Conservation (phyloP, 2,888 invertebrate genomes). For the Anoplius nigerrimus region DNA sequence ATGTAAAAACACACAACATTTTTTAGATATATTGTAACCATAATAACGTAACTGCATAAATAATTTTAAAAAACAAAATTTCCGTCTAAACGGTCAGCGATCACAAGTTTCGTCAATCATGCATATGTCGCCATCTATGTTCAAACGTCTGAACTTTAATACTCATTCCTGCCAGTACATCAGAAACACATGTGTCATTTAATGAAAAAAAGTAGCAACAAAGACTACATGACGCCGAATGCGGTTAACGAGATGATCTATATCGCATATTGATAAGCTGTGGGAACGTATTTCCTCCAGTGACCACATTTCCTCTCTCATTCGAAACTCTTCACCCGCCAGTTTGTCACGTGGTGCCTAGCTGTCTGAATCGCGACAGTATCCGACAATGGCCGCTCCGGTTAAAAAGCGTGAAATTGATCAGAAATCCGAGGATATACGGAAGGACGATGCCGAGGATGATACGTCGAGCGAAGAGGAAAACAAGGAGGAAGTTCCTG, state of each 20-base stretch:
- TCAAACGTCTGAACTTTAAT: too few relatives aligned
- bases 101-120: too few relatives aligned
- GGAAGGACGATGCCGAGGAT: slow-evolving; percentile 56
- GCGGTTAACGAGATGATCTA: neutral
- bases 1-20: too few relatives aligned
- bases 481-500: neutral
- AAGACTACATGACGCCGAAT: neutral
- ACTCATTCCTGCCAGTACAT: neutral
- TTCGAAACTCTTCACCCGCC: neutral
- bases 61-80: too few relatives aligned
- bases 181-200: neutral
- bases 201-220: neutral
- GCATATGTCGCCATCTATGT: too few relatives aligned
- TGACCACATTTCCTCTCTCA: neutral
- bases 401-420: slow-evolving; percentile 68
- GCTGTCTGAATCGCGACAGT: slow-evolving; percentile 6
- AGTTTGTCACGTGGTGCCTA: slow-evolving; percentile 32
- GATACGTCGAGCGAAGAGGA: slow-evolving; percentile 59
- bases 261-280: neutral
- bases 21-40: too few relatives aligned
- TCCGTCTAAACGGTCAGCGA: too few relatives aligned
- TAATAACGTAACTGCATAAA: too few relatives aligned
- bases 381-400: slow-evolving; percentile 69
- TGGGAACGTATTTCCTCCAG: neutral
- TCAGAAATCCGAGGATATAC: slow-evolving; percentile 44